Percentiles rank a stretch among this genome's conserved stretches.
Conservation (phyloP, 2,888 invertebrate species). For the Glaucopsyche alexis region DNA sequence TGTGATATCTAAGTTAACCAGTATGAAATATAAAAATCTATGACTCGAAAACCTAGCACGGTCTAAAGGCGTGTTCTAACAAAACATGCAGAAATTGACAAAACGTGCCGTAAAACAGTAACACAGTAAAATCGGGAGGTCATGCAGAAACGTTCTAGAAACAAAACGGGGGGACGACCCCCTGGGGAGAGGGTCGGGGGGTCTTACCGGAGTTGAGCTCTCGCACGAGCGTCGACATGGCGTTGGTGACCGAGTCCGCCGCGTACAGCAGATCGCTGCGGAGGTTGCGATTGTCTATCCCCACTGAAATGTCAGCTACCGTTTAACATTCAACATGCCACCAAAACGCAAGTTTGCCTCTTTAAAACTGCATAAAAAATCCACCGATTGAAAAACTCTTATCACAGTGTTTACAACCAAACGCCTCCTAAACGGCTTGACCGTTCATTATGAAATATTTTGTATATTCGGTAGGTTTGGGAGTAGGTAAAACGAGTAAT, state of each 20-base stretch:
- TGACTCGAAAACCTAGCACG: constrained; percentile 26
- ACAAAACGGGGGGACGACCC: neutral
- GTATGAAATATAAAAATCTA: constrained; percentile 18
- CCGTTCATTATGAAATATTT: too few relatives aligned
- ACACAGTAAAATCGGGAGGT: constrained; percentile 35
- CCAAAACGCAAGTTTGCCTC: neutral
- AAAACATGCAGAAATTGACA: constrained; percentile 38
- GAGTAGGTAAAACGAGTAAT: too few relatives aligned
- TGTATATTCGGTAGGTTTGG: too few relatives aligned
- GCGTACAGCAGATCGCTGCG: constrained; percentile 95
- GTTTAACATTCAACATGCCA: constrained; percentile 17
- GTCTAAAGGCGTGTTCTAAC: constrained; percentile 28
- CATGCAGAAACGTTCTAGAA: constrained; percentile 39
- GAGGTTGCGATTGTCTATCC: constrained; percentile 82
- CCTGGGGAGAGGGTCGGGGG: neutral
- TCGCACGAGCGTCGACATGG: constrained; percentile 97
- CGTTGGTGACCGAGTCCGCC: constrained; percentile 98
- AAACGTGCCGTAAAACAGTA: constrained; percentile 38
- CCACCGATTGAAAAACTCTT: too few relatives aligned
- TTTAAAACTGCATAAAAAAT: too few relatives aligned
- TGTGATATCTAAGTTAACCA: constrained; percentile 11
- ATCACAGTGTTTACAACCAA: too few relatives aligned
- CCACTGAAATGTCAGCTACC: constrained; percentile 53
- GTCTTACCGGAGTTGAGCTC: constrained; percentile 93
- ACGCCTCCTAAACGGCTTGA: too few relatives aligned